Base-by-base conservation (phyloP, 2,888 invertebrate species). In the Cantharis rustica region DNA sequence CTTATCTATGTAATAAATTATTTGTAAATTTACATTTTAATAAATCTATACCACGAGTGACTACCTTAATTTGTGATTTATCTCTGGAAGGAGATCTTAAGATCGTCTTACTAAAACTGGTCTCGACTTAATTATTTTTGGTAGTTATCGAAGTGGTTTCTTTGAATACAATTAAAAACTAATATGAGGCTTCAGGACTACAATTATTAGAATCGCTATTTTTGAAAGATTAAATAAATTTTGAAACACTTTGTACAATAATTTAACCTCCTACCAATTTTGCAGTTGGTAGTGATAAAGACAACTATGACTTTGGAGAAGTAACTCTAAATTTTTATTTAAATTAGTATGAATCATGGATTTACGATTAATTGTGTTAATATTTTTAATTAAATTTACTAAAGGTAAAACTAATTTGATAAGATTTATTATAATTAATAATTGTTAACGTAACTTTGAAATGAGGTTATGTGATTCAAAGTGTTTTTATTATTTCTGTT, bases 281-380 rank as follows among this genome's bases (percentile, higher is more conserved):
- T 47, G 5, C 47, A 31, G n/a, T 47, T 47, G 47, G 47, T 1
- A 47, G n/a, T 27, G 7, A 2, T 10, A 7, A n/a, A n/a, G n/a
- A 47, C 13, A 3, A 13, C 3, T 3, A 47, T 47, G 47, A n/a
- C 2, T 47, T 47, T 47, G n/a, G 47, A 47, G n/a, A 47, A 47
- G n/a, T 47, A 13, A 4, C n/a, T 47, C 47, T n/a, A 47, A 47
- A 47, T 47, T 47, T 47, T 47, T 47, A 47, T 47, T 47, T 66
- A 66, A 66, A 66, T 61, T 73, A 75, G 23, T 47, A 72, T 72
- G 72, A 75, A 74, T 72, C 72, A 77, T 72, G 71, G 20, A 75
- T 74, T 61, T 69, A 72, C 63, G 72, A 47, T 68, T 23, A 31
- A 61, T 20, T 47, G 26, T 79, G 79, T 70, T 16, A 17, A n/a